Percentiles rank a stretch among this genome's conserved stretches.
These are phyloP conservation scores for Drosophila tristis DNA, from an alignment of 1,140 invertebrate species.

Conservation along the genomic window DNA sequence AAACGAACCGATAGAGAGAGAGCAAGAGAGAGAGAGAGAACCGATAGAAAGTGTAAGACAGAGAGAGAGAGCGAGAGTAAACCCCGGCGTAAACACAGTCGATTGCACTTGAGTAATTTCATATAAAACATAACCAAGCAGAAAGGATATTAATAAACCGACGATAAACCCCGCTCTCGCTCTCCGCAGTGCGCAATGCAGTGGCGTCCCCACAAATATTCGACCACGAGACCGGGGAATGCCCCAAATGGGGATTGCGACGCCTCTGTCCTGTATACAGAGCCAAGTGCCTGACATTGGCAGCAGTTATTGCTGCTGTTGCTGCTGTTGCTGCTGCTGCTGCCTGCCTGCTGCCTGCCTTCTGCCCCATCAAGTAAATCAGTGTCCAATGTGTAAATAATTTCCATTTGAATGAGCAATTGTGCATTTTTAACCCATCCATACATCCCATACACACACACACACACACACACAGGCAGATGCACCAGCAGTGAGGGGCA, in stretches of 20 bases:
- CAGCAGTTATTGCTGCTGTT: conserved; percentile 53
- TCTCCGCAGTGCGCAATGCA: too few relatives aligned
- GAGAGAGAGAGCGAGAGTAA: conserved; percentile 27
- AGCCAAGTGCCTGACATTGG: conserved; percentile 62
- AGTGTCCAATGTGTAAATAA: conserved; percentile 84
- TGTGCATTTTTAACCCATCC: conserved; percentile 73
- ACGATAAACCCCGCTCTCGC: conserved; percentile 60
- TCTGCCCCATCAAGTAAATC: conserved; percentile 75
- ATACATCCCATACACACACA: conserved; percentile 13
- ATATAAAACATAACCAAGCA: conserved; percentile 82
- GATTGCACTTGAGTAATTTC: conserved; percentile 83
- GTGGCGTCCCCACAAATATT: too few relatives aligned
- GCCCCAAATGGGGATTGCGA: background rate
- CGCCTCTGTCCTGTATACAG: conserved; percentile 20
- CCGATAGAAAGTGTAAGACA: conserved; percentile 17
- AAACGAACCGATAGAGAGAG: conserved; percentile 20
- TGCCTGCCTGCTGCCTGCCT: background rate
- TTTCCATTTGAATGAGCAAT: conserved; percentile 84
- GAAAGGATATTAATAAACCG: conserved; percentile 84
- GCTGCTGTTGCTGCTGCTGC: conserved; percentile 17
- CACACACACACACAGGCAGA: conserved; percentile 18
- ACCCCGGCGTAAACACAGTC: conserved; percentile 71
- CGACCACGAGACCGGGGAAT: too few relatives aligned
- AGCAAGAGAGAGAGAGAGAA: conserved; percentile 29
- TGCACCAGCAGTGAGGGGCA: too few relatives aligned